Conservation (phyloP, 2,113 vertebrate genomes). For the Cisticola juncidis region DNA sequence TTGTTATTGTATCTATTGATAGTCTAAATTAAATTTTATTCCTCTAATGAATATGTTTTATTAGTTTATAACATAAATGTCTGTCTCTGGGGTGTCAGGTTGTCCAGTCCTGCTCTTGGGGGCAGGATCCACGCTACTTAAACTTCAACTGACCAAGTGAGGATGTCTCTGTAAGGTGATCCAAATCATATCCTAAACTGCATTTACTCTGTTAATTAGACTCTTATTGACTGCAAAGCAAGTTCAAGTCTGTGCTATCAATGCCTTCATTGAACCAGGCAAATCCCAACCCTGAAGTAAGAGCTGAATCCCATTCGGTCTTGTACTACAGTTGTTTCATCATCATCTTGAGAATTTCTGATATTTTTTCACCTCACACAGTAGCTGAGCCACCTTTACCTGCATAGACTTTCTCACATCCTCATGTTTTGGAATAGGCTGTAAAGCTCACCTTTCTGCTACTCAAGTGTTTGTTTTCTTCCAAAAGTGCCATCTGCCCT, state of each 20-base stretch:
- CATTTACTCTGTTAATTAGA: background rate
- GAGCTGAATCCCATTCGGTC: background rate
- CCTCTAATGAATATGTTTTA: background rate
- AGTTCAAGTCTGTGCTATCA: background rate
- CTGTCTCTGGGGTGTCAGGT: background rate
- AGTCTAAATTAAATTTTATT: background rate
- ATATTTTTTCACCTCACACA: background rate
- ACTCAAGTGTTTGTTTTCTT: background rate
- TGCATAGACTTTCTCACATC: background rate
- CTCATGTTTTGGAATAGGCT: background rate
- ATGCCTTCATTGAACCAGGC: background rate
- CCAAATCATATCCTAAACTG: background rate
- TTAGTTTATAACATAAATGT: background rate
- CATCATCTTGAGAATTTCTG: background rate
- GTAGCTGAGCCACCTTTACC: background rate
- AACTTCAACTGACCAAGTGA: background rate
- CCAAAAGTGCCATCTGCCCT: background rate
- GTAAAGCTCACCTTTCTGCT: background rate
- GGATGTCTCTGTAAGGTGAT: background rate
- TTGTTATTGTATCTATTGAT: background rate
- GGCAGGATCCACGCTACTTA: background rate
- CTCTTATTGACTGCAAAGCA: background rate
- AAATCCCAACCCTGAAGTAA: background rate
- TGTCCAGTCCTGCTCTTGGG: background rate
- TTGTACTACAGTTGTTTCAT: background rate